phyloP scores from a whole-genome alignment of 2,888 invertebrate genomes.

The Dolichopus griseipennis region DNA sequence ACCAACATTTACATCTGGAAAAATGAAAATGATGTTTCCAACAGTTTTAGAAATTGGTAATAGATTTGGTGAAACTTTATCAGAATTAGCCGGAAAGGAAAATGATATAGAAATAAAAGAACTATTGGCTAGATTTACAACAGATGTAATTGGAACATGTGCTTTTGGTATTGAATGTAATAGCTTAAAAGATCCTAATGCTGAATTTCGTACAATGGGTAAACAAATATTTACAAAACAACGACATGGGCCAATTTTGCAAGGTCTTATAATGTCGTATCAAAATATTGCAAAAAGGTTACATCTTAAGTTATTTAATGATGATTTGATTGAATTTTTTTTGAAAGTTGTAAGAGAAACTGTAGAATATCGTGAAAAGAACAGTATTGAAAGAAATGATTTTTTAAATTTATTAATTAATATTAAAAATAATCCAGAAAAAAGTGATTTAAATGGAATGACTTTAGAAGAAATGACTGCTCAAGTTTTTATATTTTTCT shows the following conservation, averaged over 20 bases:
- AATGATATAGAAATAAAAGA: slow-evolving; percentile 41
- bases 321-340: slow-evolving; percentile 43
- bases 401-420: slow-evolving; percentile 50
- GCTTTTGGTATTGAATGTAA: slow-evolving; percentile 46
- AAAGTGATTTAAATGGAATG: slow-evolving; percentile 22
- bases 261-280: slow-evolving; percentile 28
- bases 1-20: slow-evolving; percentile 42
- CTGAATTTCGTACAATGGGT: slow-evolving; percentile 38
- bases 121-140: slow-evolving; percentile 43
- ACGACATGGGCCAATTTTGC: slow-evolving; percentile 25
- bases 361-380: slow-evolving; percentile 44
- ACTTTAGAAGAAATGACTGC: slow-evolving; percentile 36
- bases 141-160: slow-evolving; percentile 46
- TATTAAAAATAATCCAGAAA: slow-evolving; percentile 41
- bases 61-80: slow-evolving; percentile 23
- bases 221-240: slow-evolving; percentile 25
- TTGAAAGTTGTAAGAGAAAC: slow-evolving; percentile 43
- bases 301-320: slow-evolving; percentile 27
- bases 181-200: slow-evolving; percentile 38
- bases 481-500: slow-evolving; percentile 36
- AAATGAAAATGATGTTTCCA: slow-evolving; percentile 38
- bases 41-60: slow-evolving; percentile 24
- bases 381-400: slow-evolving; percentile 46
- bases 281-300: slow-evolving; percentile 30
- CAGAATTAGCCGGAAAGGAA: slow-evolving; percentile 20